Evolutionary conservation across 2,113 vertebrate genomes (phyloP), one percentile per base, ranked within the genome.

Genomic region (Hydrolagus affinis): DNA sequence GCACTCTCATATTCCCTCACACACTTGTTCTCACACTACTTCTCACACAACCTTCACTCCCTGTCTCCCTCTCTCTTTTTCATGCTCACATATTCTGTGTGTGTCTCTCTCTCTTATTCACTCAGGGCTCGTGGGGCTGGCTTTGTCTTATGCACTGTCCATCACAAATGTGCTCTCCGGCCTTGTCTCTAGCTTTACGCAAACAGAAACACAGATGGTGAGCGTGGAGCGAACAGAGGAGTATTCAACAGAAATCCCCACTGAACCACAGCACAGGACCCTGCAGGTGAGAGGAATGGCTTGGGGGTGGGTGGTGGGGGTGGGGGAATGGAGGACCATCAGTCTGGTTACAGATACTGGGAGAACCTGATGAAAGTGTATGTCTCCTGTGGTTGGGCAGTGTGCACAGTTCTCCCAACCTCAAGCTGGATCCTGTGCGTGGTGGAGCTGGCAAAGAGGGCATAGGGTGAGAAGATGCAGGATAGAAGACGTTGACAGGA

Each of bases 181-280:
- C 19, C 93, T 99, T 86, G 96, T 99, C 87, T 92, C 93, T 90
- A 97, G 89, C 92, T 98, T 97, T 91, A 96, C 96, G 0, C 92
- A 95, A 87, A 97, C 96, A 0, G 98, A 99, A 89, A 93, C 96
- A 89, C 97, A 97, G 95, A 94, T 99, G 92, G 97, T 99, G 87
- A 97, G 97, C 1, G 94, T 99, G 64, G 98, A 99, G 87, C 91
- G 98, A 3, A 93, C 95, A 0, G 96, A 99, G 87, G 97, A 99
- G 28, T 99, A 99, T 87, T 92, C 93, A 86, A 95, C 93, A 72
- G 89, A 91, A 3, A 91, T 96, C 23, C 95, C 96, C 30, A 86
- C 86, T 0, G 98, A 99, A 89, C 91, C 95, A 0, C 95, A 92
- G 85, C 86, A 92, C 32, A 91, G 89, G 71, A 15, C 85, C 28